These are phyloP conservation scores for Anagrus nilaparvatae DNA, from an alignment of 1,140 invertebrate species.

Conservation along the genomic window DNA sequence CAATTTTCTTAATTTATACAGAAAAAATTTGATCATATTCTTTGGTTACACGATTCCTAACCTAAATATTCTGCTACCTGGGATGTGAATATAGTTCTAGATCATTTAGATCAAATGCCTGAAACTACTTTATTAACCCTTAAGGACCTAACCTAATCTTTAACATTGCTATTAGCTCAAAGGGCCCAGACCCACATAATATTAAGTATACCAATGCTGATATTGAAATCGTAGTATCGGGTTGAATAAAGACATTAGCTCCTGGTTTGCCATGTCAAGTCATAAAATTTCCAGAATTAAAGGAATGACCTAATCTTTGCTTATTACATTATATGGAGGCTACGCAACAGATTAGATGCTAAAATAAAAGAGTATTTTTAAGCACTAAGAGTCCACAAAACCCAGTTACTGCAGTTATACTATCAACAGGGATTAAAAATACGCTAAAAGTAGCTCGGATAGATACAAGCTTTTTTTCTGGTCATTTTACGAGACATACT, in stretches of 20 bases:
- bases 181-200: not conserved
- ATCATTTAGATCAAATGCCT: not conserved
- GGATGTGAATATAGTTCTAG: not conserved
- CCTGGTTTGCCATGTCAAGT: not conserved
- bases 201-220: not conserved
- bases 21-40: not conserved
- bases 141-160: not conserved
- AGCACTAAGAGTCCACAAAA: not conserved
- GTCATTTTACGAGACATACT: not conserved
- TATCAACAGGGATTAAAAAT: not conserved
- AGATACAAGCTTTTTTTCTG: not conserved
- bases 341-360: not conserved
- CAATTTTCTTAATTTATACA: not conserved
- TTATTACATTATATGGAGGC: not conserved
- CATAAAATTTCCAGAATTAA: not conserved
- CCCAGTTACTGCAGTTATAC: not conserved
- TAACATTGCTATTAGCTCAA: slow-evolving; percentile 1
- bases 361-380: not conserved
- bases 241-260: not conserved
- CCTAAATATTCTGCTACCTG: not conserved
- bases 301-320: not conserved
- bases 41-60: not conserved
- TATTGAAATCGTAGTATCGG: not conserved
- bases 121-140: slow-evolving; percentile 9
- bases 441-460: not conserved